Base-by-base conservation (phyloP, 53 echinoderm and acorn worm species). In the Echinarachnius parma region DNA sequence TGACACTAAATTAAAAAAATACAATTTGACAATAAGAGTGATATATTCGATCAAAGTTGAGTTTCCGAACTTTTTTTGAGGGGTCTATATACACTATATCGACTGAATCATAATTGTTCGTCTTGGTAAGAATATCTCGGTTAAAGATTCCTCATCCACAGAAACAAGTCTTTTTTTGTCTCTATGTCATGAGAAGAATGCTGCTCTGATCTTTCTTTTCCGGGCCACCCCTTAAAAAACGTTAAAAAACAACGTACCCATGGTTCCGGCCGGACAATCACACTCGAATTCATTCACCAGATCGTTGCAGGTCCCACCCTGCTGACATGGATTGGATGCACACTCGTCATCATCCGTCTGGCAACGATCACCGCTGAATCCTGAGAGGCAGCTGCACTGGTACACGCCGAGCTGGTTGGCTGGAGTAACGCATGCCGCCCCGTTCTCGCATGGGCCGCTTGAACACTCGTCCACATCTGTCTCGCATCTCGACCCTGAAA, bases 221-320 rank as follows among this genome's bases (percentile, higher is more conserved):
- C n/a, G n/a, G n/a, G n/a, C n/a, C n/a, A n/a, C n/a, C n/a, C n/a
- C n/a, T n/a, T n/a, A n/a, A n/a, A n/a, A n/a, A n/a, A n/a, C n/a
- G n/a, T n/a, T n/a, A n/a, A n/a, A n/a, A n/a, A n/a, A n/a, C n/a
- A 79, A 74, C 79, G 81, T 90, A 32, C 90, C 90, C 20, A 65
- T 60, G 30, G 78, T 86, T 15, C 82, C 82, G 4, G 62, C 67
- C 2, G 78, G 76, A 45, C 91, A 91, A 3, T 59, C 35, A 45
- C 91, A 91, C 28, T 54, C 16, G 48, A 83, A 91, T 34, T 80
- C 77, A 52, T 91, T 83, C 62, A 77, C 77, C 8, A 80, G 79
- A 18, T 82, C 58, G 9, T 2, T 80, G 31, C 91, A 91, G 0
- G 77, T 83, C 0, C 83, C 82, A 24, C 69, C 80, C 31, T 86